These are phyloP conservation scores for Anguilla obscura DNA, from an alignment of 2,797 vertebrate genomes.

Conservation along the genomic window DNA sequence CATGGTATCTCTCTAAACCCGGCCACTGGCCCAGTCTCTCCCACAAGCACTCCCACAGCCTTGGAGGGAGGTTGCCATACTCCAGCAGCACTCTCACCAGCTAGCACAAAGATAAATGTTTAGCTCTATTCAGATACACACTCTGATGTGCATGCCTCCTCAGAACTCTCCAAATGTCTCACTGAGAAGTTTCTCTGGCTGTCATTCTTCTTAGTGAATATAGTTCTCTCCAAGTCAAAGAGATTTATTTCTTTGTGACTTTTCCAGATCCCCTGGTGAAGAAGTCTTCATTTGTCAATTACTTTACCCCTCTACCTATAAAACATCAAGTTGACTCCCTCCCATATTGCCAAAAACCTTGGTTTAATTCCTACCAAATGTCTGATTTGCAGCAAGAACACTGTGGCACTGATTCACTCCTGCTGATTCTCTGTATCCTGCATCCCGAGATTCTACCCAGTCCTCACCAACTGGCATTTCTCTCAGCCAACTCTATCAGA, in stretches of 20 bases:
- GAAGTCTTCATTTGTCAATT: not conserved
- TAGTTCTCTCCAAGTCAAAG: not conserved
- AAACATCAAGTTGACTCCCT: not conserved
- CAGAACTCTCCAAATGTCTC: not conserved
- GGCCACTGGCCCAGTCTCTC: not conserved
- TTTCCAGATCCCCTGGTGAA: not conserved
- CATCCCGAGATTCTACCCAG: not conserved
- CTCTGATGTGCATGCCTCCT: not conserved
- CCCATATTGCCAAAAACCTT: not conserved
- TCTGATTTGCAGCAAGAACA: not conserved
- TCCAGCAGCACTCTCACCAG: not conserved
- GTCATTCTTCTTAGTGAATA: not conserved
- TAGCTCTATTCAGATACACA: not conserved
- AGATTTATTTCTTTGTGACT: not conserved
- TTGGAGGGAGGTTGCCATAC: conserved; percentile 3
- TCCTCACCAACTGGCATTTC: conserved; percentile 11
- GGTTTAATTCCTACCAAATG: not conserved
- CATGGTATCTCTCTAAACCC: not conserved
- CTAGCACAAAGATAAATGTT: not conserved
- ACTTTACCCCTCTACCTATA: not conserved
- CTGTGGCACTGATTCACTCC: not conserved
- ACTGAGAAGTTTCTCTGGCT: not conserved
- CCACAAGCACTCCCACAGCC: not conserved
- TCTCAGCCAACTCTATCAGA: not conserved
- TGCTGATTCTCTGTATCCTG: not conserved